These are phyloP conservation scores for Anticlea derivata DNA, from an alignment of 2,888 invertebrate genomes.

Conservation along the genomic window DNA sequence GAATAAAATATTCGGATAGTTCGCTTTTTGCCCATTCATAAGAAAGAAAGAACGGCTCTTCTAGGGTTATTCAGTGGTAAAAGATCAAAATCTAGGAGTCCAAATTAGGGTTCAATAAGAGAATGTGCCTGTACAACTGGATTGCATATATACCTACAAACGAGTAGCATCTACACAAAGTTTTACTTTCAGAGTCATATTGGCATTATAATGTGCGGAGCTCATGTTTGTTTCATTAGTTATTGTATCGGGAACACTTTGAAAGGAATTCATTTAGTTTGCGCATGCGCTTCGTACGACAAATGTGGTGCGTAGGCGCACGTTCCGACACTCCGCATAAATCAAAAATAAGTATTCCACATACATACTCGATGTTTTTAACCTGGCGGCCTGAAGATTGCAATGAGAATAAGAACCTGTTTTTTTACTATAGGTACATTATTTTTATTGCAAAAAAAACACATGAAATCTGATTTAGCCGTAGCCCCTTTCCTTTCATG, in stretches of 20 bases:
- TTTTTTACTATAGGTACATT: background rate
- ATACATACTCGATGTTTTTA: constrained; percentile 34
- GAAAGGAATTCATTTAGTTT: constrained; percentile 19
- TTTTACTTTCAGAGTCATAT: constrained; percentile 7
- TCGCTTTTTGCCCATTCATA: too few species aligned
- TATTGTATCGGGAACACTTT: constrained; percentile 18
- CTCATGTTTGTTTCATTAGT: constrained; percentile 18
- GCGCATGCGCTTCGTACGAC: constrained; percentile 32
- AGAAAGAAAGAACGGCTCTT: too few species aligned
- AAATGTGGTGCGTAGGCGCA: constrained; percentile 57
- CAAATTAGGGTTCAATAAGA: too few species aligned
- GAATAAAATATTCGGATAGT: too few species aligned
- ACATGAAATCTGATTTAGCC: too few species aligned
- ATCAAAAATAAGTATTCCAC: constrained; percentile 61
- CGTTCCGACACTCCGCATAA: constrained; percentile 59
- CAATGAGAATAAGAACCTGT: background rate
- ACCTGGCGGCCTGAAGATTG: background rate
- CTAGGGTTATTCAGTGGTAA: too few species aligned
- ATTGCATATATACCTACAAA: too few species aligned
- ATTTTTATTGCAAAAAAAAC: too few species aligned
- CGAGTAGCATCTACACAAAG: background rate
- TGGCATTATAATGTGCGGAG: background rate
- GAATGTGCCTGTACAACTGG: too few species aligned
- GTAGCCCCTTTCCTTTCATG: too few species aligned
- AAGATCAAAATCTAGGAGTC: too few species aligned